Evolutionary conservation across 2,888 invertebrate genomes (phyloP).

Genomic region (Trileptium ribeirensis): DNA sequence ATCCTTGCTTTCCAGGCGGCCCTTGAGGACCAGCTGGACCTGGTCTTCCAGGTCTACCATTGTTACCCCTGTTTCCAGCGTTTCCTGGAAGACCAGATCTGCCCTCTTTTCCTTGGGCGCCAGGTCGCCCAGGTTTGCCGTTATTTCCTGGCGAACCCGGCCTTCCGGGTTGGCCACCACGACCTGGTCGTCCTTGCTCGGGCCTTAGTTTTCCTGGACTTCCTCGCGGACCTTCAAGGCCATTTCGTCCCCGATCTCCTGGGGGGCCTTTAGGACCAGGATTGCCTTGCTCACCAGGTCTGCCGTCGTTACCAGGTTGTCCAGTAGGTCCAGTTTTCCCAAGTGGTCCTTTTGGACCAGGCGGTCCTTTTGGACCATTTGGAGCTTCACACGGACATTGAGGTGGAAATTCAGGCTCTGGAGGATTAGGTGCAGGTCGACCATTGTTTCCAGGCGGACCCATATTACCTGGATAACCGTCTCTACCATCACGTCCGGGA

Average conservation of each 20-base stretch:
- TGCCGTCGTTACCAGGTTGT: constrained; percentile 2
- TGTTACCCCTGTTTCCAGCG: neutral
- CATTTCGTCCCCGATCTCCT: neutral
- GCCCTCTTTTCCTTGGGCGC: neutral
- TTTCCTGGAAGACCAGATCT: neutral
- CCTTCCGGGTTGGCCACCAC: neutral
- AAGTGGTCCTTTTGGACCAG: neutral
- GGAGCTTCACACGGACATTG: constrained; percentile 11
- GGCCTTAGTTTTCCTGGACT: neutral
- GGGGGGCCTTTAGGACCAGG: neutral
- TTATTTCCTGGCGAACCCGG: neutral
- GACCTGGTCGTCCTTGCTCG: neutral
- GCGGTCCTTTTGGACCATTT: neutral
- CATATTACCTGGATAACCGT: constrained; percentile 26
- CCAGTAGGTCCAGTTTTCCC: neutral
- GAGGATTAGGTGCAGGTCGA: neutral
- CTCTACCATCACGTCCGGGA: constrained; percentile 41
- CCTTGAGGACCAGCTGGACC: neutral
- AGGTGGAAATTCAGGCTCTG: neutral
- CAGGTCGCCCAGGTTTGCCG: neutral
- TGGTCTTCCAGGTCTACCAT: neutral
- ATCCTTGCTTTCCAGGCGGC: neutral
- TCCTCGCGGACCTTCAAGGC: neutral
- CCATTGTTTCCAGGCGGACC: neutral
- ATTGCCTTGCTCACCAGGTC: neutral